phyloP scores from a whole-genome alignment of 2,113 vertebrate genomes.

The Odontophorus gujanensis region DNA sequence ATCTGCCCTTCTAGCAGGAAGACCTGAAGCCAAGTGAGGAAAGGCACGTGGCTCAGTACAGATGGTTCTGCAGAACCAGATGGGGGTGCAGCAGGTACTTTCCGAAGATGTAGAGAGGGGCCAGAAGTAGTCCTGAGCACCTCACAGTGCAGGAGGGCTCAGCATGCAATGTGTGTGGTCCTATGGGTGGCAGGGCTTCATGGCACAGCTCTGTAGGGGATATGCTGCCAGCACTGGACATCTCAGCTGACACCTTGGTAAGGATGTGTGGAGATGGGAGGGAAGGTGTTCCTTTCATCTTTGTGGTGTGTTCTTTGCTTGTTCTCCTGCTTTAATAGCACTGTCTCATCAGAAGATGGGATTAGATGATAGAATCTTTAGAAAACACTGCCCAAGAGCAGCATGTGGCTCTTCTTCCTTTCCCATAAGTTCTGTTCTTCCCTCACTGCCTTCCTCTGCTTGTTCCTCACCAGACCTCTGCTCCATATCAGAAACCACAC shows the following conservation, averaged over 20 bases:
- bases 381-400: neutral
- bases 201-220: neutral
- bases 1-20: neutral
- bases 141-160: neutral
- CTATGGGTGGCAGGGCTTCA: neutral
- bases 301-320: neutral
- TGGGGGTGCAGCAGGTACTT: constrained; percentile 36
- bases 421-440: neutral
- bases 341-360: neutral
- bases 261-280: neutral
- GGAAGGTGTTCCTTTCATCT: neutral
- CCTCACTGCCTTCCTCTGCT: neutral
- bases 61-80: constrained; percentile 22
- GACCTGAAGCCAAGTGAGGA: neutral
- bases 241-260: neutral
- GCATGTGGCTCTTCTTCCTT: neutral
- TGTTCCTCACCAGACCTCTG: neutral
- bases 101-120: constrained; percentile 16
- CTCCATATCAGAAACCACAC: neutral
- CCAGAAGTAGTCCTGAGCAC: neutral
- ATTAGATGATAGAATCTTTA: neutral
- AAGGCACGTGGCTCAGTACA: neutral
- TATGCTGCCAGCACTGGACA: neutral
- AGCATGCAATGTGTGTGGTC: neutral
- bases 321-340: neutral